A percentile compares a stretch with the other conserved stretches of the same genome.
Conservation (phyloP, 2,113 vertebrate genomes). For the Asarcornis scutulata region DNA sequence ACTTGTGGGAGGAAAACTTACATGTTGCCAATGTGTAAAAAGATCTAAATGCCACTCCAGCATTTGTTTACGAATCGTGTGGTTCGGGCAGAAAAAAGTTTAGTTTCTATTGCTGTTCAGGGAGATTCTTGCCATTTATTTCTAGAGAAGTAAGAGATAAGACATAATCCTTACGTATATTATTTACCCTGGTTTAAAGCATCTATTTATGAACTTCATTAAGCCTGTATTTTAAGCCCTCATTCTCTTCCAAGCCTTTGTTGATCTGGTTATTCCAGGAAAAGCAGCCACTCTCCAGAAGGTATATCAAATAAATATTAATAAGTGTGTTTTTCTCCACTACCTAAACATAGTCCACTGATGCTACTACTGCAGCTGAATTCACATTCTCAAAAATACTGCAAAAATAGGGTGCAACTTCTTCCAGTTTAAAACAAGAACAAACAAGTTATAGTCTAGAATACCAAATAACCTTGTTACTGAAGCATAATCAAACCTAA, state of each 20-base stretch:
- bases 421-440: background rate
- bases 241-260: background rate
- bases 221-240: background rate
- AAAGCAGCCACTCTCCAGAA: background rate
- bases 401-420: background rate
- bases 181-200: background rate
- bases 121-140: background rate
- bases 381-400: background rate
- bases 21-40: fast-evolving
- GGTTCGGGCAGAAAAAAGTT: background rate
- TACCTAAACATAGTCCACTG: background rate
- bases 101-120: background rate
- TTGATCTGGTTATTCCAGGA: background rate
- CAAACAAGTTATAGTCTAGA: background rate
- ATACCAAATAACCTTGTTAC: background rate
- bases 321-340: background rate
- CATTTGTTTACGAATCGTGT: background rate
- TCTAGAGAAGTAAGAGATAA: background rate
- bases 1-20: background rate
- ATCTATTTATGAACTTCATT: background rate
- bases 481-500: background rate
- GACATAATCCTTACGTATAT: background rate
- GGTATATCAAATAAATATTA: background rate
- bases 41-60: background rate
- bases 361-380: background rate